phyloP scores from a whole-genome alignment of 2,888 invertebrate genomes.

The Microchrysa polita region DNA sequence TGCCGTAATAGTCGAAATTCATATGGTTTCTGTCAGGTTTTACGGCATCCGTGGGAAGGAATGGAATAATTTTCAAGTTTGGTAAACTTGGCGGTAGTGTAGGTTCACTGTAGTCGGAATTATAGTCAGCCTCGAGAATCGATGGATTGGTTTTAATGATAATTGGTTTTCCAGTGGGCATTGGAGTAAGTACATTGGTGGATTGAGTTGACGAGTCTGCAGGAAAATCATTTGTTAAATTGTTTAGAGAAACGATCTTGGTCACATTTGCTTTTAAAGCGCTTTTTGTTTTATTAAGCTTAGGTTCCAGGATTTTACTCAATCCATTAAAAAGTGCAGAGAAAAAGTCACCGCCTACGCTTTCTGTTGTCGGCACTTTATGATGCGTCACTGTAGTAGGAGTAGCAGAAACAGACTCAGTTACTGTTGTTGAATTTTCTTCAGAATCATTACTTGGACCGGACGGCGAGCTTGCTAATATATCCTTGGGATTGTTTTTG shows the following conservation, averaged over 20 bases:
- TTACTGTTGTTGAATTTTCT: not conserved
- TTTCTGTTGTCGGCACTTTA: slow-evolving; percentile 1
- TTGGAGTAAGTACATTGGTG: slow-evolving; percentile 17
- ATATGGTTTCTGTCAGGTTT: slow-evolving; percentile 54
- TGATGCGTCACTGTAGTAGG: slow-evolving; percentile 4
- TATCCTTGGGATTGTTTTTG: slow-evolving; percentile 53
- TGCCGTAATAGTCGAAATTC: slow-evolving; percentile 43
- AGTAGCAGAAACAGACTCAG: not conserved
- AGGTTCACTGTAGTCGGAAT: slow-evolving; percentile 76
- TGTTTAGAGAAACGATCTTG: not conserved
- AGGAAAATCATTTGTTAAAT: not conserved
- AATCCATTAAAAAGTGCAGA: slow-evolving; percentile 47
- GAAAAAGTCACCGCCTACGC: slow-evolving; percentile 42
- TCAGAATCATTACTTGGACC: slow-evolving; percentile 1
- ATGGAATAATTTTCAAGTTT: slow-evolving; percentile 87
- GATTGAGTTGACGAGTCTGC: not conserved
- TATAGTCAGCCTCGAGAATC: slow-evolving; percentile 69
- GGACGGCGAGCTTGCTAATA: not conserved
- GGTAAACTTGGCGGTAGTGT: slow-evolving; percentile 85
- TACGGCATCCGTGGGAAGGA: slow-evolving; percentile 86
- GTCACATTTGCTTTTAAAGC: not conserved
- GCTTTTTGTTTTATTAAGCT: slow-evolving; percentile 13
- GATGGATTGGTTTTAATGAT: slow-evolving; percentile 61
- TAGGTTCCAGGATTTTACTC: slow-evolving; percentile 44
- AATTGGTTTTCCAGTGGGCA: slow-evolving; percentile 57